Base-by-base conservation (phyloP, 2,113 vertebrate species). In the Oenanthe oenanthe region DNA sequence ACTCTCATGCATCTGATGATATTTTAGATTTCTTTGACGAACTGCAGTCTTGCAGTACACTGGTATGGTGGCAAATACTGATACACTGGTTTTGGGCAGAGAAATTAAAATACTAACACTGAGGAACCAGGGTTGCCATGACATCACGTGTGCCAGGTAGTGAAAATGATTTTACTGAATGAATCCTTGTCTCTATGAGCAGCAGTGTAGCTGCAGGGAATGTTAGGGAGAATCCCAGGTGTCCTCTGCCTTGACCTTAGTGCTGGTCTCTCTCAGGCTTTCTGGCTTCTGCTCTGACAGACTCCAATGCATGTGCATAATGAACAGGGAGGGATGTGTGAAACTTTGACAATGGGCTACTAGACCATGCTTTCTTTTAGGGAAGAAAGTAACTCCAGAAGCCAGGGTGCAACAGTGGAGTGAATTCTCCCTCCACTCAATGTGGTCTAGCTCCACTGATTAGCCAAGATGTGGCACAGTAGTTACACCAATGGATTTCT, bases 11-110 rank as follows among this genome's bases (percentile, higher is more conserved):
- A 25, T 62, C 75, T 67, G 20, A 51, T 28, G 26, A 32, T 80
- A 68, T 79, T 85, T 88, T 34, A 83, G 42, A 74, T 56, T 85
- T 94, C 71, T 92, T 92, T 84, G 67, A 25, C 21, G 47, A 85
- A 61, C 10, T 60, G 32, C 20, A 25, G 32, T 13, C 71, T 85
- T 68, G 32, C 34, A 79, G 26, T 29, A 31, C 32, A 22, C 34
- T 50, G 62, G 70, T 57, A 53, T 1, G 9, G 17, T 57, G n/a
- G 36, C 28, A 89, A 79, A 78, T 57, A 65, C 31, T 66, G 67
- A 61, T 61, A 62, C 17, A 2, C 6, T 12, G 12, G 2, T 66
- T 90, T 76, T 73, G 29, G 32, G 43, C 4, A 20, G 40, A 79
- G 31, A 57, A 94, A 47, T 71, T 10, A 47, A 86, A 94, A 48